Evolutionary conservation across 1,140 invertebrate genomes (phyloP).

Genomic region (Pentalonia nigronervosa): DNA sequence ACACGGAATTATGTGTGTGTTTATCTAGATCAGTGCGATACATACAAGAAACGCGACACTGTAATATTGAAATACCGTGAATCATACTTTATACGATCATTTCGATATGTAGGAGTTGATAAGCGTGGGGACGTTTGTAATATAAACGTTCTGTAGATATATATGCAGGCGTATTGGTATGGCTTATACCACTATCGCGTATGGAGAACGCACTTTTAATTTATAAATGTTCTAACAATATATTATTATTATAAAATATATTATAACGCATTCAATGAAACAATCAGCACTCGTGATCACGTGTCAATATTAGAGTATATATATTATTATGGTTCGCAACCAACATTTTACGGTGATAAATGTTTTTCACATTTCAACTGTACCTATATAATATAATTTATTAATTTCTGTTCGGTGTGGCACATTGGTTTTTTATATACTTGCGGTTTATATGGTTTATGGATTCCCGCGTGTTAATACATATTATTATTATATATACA

Average conservation of each 20-base stretch:
- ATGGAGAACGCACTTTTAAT: slow-evolving; percentile 10
- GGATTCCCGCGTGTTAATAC: background rate
- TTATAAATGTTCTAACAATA: slow-evolving; percentile 14
- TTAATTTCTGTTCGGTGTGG: background rate
- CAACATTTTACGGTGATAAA: slow-evolving; percentile 16
- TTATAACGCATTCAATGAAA: background rate
- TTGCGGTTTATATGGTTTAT: background rate
- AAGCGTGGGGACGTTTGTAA: background rate
- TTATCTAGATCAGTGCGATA: slow-evolving; percentile 33
- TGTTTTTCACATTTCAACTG: slow-evolving; percentile 19
- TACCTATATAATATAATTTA: slow-evolving; percentile 14
- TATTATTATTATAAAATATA: background rate
- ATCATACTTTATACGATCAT: slow-evolving; percentile 25
- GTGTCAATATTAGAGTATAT: background rate
- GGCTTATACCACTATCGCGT: no score
- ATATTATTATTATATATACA: no score
- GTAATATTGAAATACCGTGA: slow-evolving; percentile 25
- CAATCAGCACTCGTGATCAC: background rate
- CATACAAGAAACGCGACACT: background rate
- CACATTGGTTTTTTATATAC: background rate
- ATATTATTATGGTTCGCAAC: background rate
- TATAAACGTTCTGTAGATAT: background rate
- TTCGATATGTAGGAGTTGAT: background rate
- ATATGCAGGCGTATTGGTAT: no score
- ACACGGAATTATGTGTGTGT: background rate